Base-by-base conservation (phyloP, 2,797 vertebrate species). In the Hippopotamyrus pictus region DNA sequence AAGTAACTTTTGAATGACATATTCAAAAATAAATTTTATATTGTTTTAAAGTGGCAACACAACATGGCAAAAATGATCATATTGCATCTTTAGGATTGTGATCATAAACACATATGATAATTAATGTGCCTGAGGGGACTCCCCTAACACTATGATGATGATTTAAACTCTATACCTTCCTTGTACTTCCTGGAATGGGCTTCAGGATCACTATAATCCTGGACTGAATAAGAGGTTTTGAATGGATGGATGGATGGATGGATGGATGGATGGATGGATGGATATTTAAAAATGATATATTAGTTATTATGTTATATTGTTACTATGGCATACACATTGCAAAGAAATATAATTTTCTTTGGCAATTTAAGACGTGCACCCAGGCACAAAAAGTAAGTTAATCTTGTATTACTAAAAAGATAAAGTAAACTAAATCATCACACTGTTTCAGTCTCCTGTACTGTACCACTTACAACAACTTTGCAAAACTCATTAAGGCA, bases 401-500 rank as follows among this genome's bases (percentile, higher is more conserved):
- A 76, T 41, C 14, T 41, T 76, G 69, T 76, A 76, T 76, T 41
- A 76, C 33, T 37, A 73, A 37, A 17, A 37, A 73, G 69, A 73
- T 37, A 41, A 73, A 37, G 14, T 73, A 41, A 65, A 76, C 14
- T 7, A 41, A 17, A 76, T 76, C 69, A 76, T 82, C 29, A 41
- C 69, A 12, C 65, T 79, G 41, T 82, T 44, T 46, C 19, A n/a
- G 41, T 44, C 76, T 46, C 76, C 41, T 44, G 37, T 82, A 82
- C 76, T 82, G 6, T 82, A 85, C 48, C 44, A 51, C 76, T 29
- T 25, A 25, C n/a, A 85, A 62, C 48, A 54, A 87, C 83, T 76
- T 17, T 54, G 8, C 22, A 54, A 79, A 65, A 73, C 41, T 88
- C 53, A 82, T 88, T 90, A 88, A 90, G 17, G 89, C 73, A 88